Evolutionary conservation across 2,888 invertebrate genomes (phyloP), one percentile per base, ranked within the genome.

Genomic region (Chrysomela aeneicollis): DNA sequence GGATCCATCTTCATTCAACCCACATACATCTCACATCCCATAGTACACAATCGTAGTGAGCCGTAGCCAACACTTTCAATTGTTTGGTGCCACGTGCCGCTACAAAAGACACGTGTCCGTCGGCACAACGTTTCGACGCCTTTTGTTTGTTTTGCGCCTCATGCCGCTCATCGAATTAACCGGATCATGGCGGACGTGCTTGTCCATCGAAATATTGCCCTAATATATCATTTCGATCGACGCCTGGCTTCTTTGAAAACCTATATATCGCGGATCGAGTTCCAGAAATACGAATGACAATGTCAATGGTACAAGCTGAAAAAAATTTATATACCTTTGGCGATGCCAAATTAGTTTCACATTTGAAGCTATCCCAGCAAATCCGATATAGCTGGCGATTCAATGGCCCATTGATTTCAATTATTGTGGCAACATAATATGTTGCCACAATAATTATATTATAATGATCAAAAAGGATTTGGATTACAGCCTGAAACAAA

Each of bases 91-190:
- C 73, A 71, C 72, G 73, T 70, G 63, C 61, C 19, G 60, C 35
- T 26, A 72, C 68, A 72, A 72, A 67, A 59, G 71, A 67, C 73
- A 70, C 71, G 74, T 74, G 74, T 67, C 66, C 54, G 35, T 42
- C 61, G 69, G 53, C 70, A 42, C 42, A 64, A 65, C 63, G 67
- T 67, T 67, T 63, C 63, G 63, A 67, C 73, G 74, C 74, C 73
- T 74, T 73, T 71, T 79, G 74, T 80, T 80, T 79, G 77, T 75
- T 77, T 76, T 75, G 73, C 74, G 77, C 79, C 75, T 76, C 76
- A 76, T 76, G 78, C 74, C 77, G 76, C 72, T 79, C 78, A 80
- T 80, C 78, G 80, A 79, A 80, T 80, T 80, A 80, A 75, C 76
- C 67, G 77, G 77, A 77, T 77, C 74, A 75, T 74, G 72, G 74